Evolutionary conservation across 2,888 invertebrate species (phyloP), one percentile per base, ranked within the genome.

Genomic region (Hoplodrina ambigua): DNA sequence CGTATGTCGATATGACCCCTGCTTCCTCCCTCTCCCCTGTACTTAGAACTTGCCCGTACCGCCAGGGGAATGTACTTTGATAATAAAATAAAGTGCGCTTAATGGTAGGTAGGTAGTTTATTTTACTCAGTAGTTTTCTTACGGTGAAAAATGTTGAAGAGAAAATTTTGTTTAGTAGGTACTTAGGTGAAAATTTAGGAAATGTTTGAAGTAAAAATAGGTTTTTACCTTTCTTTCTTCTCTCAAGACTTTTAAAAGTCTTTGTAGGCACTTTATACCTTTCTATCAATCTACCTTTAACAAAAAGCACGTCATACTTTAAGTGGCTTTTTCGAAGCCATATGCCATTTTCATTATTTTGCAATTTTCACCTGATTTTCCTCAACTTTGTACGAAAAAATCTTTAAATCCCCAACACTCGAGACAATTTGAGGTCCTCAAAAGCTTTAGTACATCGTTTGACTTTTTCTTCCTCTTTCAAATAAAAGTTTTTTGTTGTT

Each of bases 1-100:
- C 90, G 90, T 90, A 90, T 90, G 90, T 89, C 89, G 90, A 91
- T 90, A 88, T 85, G 84, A 84, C 84, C 85, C 85, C 81, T 75
- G 72, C 76, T 83, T 76, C 70, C 81, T 72, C 81, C 74, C 75
- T 69, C 33, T 67, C 76, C 81, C 70, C 74, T 76, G 79, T 84
- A 87, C 87, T 88, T 88, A 86, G 85, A 83, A 85, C 82, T 85
- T 78, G 72, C 70, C 70, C 81, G 86, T 69, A 80, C 81, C 75
- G 80, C 75, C 70, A 58, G 75, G 69, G 71, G 78, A 80, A 75
- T 78, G 75, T 78, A 75, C 79, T 81, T 72, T 63, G 65, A 81
- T 81, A 81, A 81, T 81, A 81, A 81, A 81, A 79, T 79, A 83
- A 83, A 84, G 70, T 83, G 72, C 80, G 70, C 69, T 75, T 83